Evolutionary conservation across 2,797 vertebrate species (phyloP), one percentile per base, ranked within the genome.

Genomic region (Melanotaenia parkinsoni): DNA sequence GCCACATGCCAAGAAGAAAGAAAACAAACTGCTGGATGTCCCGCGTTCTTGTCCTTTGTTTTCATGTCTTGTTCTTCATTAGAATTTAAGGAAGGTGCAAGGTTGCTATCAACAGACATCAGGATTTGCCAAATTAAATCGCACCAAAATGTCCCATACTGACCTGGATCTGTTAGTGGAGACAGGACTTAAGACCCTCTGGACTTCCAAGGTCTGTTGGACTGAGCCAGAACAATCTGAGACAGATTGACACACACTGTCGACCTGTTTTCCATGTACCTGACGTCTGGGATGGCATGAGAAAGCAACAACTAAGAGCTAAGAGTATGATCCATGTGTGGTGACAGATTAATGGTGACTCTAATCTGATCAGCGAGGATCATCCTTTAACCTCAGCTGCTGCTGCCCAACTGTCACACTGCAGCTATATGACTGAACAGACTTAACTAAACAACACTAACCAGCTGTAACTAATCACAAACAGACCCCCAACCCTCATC

Each of bases 281-380:
- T 22, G 7, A 9, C 3, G 9, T 9, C n/a, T 50, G 18, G 43
- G 16, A n/a, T n/a, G n/a, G 10, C n/a, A n/a, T 50, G 47, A 50
- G 33, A 11, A 59, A 43, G 11, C 40, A 43, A 14, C 16, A 43
- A 14, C 40, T 43, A 43, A 43, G 26, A 47, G 60, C 4, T 14
- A 18, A 16, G 40, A 62, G 60, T 77, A 11, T 61, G 32, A 63
- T 45, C 66, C 47, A 77, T 64, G 68, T 45, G 43, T 63, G 24
- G 63, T 58, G 54, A 70, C 26, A 54, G 74, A 85, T 85, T 83
- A 81, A 69, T 57, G 45, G 47, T 40, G 53, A 63, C 53, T 63
- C 63, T 86, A 83, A 88, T 86, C 74, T 77, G 63, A 72, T 80
- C 57, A 58, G 66, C 56, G 67, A 77, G 62, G 67, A 74, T 86